These are phyloP conservation scores for Cricetomys ansorgei DNA, from an alignment of 2,113 vertebrate species.

Conservation along the genomic window DNA sequence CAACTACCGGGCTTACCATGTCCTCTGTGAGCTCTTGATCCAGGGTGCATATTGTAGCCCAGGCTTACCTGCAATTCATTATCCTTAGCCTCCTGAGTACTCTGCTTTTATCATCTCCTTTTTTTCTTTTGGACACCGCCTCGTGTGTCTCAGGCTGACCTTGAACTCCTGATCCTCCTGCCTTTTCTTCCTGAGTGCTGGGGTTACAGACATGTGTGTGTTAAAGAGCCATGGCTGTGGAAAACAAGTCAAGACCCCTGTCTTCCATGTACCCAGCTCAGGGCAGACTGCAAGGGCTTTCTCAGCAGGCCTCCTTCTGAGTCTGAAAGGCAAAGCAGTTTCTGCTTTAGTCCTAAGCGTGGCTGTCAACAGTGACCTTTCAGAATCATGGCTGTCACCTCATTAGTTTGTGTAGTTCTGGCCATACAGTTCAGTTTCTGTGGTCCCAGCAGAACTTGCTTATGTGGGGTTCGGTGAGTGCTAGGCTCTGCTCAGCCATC, in stretches of 20 bases:
- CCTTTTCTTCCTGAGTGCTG: background rate
- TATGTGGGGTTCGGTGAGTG: background rate
- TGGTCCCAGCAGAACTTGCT: background rate
- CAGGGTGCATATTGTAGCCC: background rate
- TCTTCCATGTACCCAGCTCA: fast-evolving
- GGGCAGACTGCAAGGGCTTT: background rate
- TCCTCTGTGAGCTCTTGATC: background rate
- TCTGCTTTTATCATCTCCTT: background rate
- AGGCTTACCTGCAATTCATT: background rate
- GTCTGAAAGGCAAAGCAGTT: background rate
- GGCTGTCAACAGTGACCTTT: background rate
- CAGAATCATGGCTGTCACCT: background rate
- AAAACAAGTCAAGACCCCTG: background rate
- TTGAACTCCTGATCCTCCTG: background rate
- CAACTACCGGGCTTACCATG: background rate
- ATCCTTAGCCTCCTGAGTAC: background rate
- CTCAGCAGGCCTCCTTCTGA: background rate
- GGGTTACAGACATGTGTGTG: background rate
- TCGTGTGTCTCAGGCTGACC: background rate
- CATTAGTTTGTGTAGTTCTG: background rate
- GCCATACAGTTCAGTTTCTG: background rate
- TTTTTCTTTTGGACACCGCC: background rate
- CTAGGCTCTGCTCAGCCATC: background rate
- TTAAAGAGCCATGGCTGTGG: background rate
- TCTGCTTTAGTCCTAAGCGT: background rate